Conservation (phyloP, 53 echinoderm and acorn worm genomes). For the Apostichopus leukothele region DNA sequence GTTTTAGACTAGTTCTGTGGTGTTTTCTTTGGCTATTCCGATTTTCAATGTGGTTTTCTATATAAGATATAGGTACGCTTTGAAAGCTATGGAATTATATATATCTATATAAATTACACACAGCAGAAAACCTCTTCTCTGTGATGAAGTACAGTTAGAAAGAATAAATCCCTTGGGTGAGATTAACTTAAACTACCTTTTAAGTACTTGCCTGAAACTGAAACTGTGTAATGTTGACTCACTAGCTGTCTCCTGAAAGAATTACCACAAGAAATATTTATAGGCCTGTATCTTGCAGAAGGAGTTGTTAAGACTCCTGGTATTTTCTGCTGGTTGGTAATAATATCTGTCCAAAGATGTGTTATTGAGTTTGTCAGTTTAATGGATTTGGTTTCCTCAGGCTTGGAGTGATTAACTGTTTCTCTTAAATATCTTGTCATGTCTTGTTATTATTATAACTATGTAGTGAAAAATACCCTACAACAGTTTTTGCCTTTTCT, state of each 20-base stretch:
- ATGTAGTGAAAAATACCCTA: no score
- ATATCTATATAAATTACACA: no score
- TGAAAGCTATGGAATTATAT: no score
- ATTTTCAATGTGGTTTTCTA: no score
- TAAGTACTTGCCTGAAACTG: not conserved
- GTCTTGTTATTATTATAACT: not conserved
- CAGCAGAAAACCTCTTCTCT: no score
- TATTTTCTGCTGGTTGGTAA: not conserved
- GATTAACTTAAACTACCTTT: not conserved
- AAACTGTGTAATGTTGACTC: not conserved
- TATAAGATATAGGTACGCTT: no score
- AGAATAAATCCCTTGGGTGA: not conserved
- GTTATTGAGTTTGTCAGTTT: slow-evolving; percentile 23
- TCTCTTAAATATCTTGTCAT: not conserved
- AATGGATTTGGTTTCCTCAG: not conserved
- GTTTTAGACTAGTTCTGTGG: no score
- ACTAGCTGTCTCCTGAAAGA: not conserved
- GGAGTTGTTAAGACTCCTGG: not conserved
- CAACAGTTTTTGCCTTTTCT: no score
- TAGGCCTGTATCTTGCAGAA: not conserved
- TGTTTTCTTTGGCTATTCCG: no score
- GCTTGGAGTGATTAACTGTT: not conserved
- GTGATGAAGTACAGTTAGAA: no score
- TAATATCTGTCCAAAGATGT: not conserved
- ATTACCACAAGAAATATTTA: not conserved